Evolutionary conservation across 2,113 vertebrate species (phyloP).

Genomic region (Ceyx melanurus): DNA sequence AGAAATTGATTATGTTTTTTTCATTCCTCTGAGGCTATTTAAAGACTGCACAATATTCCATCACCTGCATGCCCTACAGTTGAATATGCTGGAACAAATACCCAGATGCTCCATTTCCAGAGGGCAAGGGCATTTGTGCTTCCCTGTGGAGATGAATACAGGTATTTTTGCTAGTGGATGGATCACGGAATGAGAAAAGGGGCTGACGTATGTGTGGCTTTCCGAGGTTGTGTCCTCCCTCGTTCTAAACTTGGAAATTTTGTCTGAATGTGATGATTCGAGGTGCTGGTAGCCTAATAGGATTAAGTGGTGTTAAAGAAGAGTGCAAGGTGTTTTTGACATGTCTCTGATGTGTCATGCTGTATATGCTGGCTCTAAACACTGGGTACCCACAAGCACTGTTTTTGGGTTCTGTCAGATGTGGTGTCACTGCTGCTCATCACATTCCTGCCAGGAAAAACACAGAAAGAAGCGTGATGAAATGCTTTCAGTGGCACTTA

Average conservation of each 20-base stretch:
- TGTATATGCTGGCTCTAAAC: neutral
- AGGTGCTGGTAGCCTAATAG: neutral
- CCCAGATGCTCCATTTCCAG: neutral
- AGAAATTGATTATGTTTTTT: neutral
- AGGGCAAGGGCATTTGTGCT: neutral
- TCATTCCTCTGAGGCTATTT: slow-evolving; percentile 19
- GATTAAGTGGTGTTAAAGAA: neutral
- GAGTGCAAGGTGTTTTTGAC: neutral
- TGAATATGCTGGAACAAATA: neutral
- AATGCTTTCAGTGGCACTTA: accelerated
- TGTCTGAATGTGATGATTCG: neutral
- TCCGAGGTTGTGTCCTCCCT: neutral
- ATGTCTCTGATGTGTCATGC: neutral
- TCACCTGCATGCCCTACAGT: neutral
- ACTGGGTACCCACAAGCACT: neutral
- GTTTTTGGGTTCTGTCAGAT: neutral
- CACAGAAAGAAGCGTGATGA: neutral
- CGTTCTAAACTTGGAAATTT: neutral
- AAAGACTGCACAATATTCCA: neutral
- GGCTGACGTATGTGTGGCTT: neutral
- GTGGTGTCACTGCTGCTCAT: neutral
- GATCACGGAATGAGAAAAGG: neutral
- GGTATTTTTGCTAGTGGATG: neutral
- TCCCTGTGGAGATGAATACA: neutral
- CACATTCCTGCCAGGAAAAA: neutral